These are phyloP conservation scores for Channa striata DNA, from an alignment of 2,797 vertebrate species.

Conservation along the genomic window DNA sequence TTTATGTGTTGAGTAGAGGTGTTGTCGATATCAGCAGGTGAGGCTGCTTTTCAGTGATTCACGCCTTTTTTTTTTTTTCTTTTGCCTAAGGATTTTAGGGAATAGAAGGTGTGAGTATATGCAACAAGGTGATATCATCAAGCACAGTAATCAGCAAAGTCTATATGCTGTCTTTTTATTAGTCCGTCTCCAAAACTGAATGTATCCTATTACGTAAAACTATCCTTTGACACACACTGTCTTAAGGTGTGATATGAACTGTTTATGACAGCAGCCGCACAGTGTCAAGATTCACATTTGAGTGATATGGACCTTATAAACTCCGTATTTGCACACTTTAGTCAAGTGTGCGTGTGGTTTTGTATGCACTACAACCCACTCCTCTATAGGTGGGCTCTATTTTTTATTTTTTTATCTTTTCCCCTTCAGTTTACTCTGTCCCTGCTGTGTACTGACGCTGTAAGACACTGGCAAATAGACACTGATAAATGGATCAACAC, in stretches of 20 bases:
- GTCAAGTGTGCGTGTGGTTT: background rate
- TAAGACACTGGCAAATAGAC: slow-evolving; percentile 32
- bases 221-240: no score
- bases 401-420: slow-evolving; percentile 22
- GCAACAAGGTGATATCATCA: slow-evolving; percentile 27
- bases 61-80: slow-evolving; percentile 36
- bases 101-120: slow-evolving; percentile 44
- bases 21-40: slow-evolving; percentile 55
- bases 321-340: background rate
- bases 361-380: background rate
- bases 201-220: background rate
- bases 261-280: no score
- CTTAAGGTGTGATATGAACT: background rate
- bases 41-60: slow-evolving; percentile 28
- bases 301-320: no score
- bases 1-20: slow-evolving; percentile 45
- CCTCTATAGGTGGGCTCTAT: slow-evolving; percentile 12
- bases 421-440: slow-evolving; percentile 46
- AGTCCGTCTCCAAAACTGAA: slow-evolving; percentile 4
- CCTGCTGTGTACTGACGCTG: slow-evolving; percentile 38
- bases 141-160: background rate
- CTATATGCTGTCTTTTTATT: background rate
- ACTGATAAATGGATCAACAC: slow-evolving; percentile 54
- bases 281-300: no score
- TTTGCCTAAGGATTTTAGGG: slow-evolving; percentile 27